A percentile compares a stretch with the other conserved stretches of the same genome.
Conservation (phyloP, 2,113 vertebrate species). For the Protobothrops mucrosquamatus region DNA sequence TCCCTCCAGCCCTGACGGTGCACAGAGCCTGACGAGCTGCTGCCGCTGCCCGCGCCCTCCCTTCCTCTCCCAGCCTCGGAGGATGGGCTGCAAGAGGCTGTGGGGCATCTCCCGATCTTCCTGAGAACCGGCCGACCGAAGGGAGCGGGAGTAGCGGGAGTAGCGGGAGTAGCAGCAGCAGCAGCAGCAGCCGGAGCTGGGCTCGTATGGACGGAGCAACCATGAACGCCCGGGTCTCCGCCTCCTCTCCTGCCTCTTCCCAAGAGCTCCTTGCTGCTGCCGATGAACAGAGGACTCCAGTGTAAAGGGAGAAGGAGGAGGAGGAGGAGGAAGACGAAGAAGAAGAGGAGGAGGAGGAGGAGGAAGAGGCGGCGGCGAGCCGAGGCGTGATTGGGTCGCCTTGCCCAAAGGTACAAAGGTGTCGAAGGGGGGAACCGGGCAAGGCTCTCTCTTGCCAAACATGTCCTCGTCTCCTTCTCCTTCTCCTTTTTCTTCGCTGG, state of each 20-base stretch:
- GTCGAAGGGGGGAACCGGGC: conserved; percentile 38
- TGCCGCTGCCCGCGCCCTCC: conserved; percentile 44
- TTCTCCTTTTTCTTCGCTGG: conserved; percentile 86
- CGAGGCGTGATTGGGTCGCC: conserved; percentile 57
- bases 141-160: conserved; percentile 38
- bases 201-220: conserved; percentile 70
- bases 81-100: conserved; percentile 76
- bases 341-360: conserved; percentile 32
- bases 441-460: conserved; percentile 56
- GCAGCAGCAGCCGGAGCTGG: conserved; percentile 60
- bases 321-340: conserved; percentile 46
- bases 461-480: conserved; percentile 87
- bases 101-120: conserved; percentile 61
- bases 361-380: conserved; percentile 57
- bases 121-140: conserved; percentile 60
- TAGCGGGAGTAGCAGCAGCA: conserved; percentile 50
- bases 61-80: conserved; percentile 56
- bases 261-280: conserved; percentile 69
- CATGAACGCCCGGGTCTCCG: conserved; percentile 78
- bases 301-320: conserved; percentile 77
- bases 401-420: conserved; percentile 59
- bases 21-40: conserved; percentile 31
- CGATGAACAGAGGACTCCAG: conserved; percentile 74
- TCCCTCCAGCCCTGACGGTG: conserved; percentile 35
- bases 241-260: conserved; percentile 45